These are phyloP conservation scores for Aradophagus sp. DNA, from an alignment of 1,140 invertebrate species.

Conservation along the genomic window DNA sequence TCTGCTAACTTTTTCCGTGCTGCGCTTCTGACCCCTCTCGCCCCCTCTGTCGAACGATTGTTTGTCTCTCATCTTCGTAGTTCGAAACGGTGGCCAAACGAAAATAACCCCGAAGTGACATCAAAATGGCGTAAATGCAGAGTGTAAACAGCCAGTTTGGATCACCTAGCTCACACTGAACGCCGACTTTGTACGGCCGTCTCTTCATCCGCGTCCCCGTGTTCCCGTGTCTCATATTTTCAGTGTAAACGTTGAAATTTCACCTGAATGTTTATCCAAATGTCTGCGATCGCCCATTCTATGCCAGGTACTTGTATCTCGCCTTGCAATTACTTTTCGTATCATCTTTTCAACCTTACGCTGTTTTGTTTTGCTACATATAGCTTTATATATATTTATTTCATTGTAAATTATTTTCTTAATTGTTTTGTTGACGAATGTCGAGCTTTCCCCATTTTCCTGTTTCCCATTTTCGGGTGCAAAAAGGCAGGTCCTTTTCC, in stretches of 20 bases:
- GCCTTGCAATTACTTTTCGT: no score
- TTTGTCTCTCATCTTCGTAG: no score
- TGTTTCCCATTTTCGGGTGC: no score
- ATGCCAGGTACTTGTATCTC: slow-evolving; percentile 77
- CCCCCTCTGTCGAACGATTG: no score
- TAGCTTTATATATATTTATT: no score
- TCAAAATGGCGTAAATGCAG: slow-evolving; percentile 47
- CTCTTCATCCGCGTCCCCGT: not conserved
- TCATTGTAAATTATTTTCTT: no score
- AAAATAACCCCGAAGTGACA: slow-evolving; percentile 37
- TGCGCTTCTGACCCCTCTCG: no score
- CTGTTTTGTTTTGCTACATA: not conserved
- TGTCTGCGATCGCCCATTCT: slow-evolving; percentile 80
- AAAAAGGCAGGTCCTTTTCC: no score
- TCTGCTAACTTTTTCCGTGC: no score
- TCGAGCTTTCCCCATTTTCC: no score
- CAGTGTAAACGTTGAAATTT: slow-evolving; percentile 57
- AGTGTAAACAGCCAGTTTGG: slow-evolving; percentile 34
- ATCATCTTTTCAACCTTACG: slow-evolving; percentile 23
- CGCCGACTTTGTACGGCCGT: not conserved
- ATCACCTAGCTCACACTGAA: slow-evolving; percentile 6
- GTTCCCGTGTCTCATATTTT: slow-evolving; percentile 26
- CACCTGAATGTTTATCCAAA: slow-evolving; percentile 77
- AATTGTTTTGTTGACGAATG: no score
- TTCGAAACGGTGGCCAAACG: slow-evolving; percentile 29